Evolutionary conservation across 2,797 vertebrate genomes (phyloP), one percentile per base, ranked within the genome.

Genomic region (Lepus townsendii): DNA sequence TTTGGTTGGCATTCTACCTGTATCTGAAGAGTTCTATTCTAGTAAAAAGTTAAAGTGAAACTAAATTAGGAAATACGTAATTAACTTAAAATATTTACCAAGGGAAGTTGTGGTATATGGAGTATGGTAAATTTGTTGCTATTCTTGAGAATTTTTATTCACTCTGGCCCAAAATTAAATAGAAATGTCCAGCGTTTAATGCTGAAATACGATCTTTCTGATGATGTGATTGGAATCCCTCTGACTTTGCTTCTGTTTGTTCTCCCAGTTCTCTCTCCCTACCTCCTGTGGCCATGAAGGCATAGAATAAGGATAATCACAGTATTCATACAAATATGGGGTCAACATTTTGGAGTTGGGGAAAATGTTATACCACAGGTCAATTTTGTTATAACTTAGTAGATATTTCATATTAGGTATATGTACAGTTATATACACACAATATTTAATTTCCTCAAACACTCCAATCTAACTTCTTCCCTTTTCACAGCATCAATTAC

Each of bases 141-240:
- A 62, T 52, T 65, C 10, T 17, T 82, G 50, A 93, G n/a, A 27
- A 52, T 38, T 77, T 93, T 54, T 77, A 50, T 96, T 82, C 27
- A 86, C 63, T 47, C 16, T 20, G 72, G 88, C 91, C 72, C 20
- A 52, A 22, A 76, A 72, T 79, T 77, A 78, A n/a, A 27, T 66
- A 50, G 20, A 82, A 91, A 82, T 54, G 27, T 42, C 14, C 47
- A 12, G 7, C 10, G 26, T 78, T 93, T 93, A 80, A 26, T 79
- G 62, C 24, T 80, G 57, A 90, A 76, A 27, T 22, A 42, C 22
- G 9, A 52, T 38, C 4, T 73, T 91, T 77, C 65, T 73, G 24
- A 35, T 72, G n/a, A 82, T 6, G 20, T 13, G 60, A 62, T 63
- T 16, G 13, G 14, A 42, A 26, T 88, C n/a, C 38, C 4, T 62